Conservation (phyloP, 1,140 invertebrate genomes). For the Pseudomyrmex dendroicus region DNA sequence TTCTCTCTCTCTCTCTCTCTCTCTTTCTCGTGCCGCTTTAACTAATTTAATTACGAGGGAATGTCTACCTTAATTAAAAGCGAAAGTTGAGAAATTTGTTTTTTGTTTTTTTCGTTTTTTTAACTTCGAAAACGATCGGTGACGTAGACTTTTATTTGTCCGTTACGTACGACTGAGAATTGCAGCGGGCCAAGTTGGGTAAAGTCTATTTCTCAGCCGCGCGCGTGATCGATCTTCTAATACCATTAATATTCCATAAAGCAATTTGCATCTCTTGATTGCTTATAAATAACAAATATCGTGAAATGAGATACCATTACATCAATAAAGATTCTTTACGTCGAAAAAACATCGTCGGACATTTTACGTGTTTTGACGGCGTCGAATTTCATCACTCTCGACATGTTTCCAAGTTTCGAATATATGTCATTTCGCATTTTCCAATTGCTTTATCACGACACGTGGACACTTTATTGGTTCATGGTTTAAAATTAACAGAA, state of each 20-base stretch:
- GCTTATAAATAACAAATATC: background rate
- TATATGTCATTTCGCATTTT: slow-evolving; percentile 27
- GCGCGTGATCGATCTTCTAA: background rate
- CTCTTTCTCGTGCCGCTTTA: background rate
- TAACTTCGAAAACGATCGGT: background rate
- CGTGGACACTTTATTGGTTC: slow-evolving; percentile 23
- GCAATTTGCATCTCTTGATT: background rate
- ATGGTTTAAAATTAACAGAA: slow-evolving; percentile 7
- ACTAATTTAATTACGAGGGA: slow-evolving; percentile 27
- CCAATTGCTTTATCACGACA: slow-evolving; percentile 22
- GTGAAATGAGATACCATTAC: background rate
- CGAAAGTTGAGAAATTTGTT: background rate
- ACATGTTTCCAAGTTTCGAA: slow-evolving; percentile 11
- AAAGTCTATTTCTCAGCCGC: no score
- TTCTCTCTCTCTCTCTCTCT: background rate
- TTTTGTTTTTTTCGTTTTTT: background rate
- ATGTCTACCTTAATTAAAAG: slow-evolving; percentile 4
- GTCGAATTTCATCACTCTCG: background rate
- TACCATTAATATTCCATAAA: background rate
- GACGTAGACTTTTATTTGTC: background rate
- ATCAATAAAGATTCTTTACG: background rate
- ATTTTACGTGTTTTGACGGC: background rate
- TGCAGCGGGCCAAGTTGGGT: no score
- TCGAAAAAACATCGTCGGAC: background rate
- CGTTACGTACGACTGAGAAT: no score